Conservation (phyloP, 2,113 vertebrate species). For the Alaudala cheleensis region DNA sequence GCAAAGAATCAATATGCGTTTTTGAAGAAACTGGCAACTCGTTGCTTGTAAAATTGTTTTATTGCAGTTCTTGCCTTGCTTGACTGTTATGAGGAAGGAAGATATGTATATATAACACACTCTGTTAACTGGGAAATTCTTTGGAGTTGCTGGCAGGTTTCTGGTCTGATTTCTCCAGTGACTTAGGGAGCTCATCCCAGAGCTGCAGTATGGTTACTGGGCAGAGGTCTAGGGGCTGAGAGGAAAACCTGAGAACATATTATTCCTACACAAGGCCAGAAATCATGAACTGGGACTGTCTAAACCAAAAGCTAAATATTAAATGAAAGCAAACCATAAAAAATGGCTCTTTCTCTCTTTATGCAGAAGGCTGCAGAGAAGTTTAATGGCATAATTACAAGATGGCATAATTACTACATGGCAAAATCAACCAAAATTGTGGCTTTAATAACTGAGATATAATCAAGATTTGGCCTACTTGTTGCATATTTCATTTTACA, state of each 20-base stretch:
- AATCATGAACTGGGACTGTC: background rate
- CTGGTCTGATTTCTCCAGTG: background rate
- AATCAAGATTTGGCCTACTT: constrained; percentile 37
- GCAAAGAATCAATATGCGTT: background rate
- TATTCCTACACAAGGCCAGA: background rate
- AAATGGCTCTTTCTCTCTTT: background rate
- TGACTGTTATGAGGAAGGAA: background rate
- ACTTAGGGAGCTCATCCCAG: rapidly evolving
- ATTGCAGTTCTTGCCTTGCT: background rate
- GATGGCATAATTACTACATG: background rate
- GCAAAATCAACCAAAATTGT: background rate
- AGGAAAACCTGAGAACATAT: background rate
- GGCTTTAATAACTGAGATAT: background rate
- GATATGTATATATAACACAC: background rate
- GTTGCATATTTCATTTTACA: constrained; percentile 36
- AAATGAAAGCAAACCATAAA: background rate
- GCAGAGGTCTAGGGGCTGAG: background rate
- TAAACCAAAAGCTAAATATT: background rate
- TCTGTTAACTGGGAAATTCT: background rate
- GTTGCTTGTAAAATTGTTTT: background rate
- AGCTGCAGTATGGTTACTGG: background rate
- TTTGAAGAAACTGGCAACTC: background rate
- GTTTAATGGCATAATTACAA: background rate
- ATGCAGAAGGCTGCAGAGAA: background rate
- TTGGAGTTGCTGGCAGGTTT: background rate